Conservation (phyloP, 2,888 invertebrate species). For the Heliconius hortense region DNA sequence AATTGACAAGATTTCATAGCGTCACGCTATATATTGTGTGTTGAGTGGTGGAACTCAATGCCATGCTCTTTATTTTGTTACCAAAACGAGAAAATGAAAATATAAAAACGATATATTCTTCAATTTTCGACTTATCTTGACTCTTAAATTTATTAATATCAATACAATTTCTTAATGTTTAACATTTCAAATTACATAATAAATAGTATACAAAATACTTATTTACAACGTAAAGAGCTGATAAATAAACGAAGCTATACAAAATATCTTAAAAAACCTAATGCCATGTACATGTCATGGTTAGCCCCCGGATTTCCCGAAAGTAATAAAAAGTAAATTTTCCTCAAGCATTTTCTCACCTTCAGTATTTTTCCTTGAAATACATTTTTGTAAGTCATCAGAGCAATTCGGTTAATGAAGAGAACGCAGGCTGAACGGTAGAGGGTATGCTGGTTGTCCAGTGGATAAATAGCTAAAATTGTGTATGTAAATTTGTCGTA, state of each 20-base stretch:
- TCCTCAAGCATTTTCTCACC: background rate
- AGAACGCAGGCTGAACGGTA: background rate
- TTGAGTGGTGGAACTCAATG: too few relatives aligned
- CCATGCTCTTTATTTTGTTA: too few relatives aligned
- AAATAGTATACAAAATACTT: too few relatives aligned
- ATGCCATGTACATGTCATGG: background rate
- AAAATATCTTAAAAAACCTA: background rate
- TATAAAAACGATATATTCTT: too few relatives aligned
- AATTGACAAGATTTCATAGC: too few relatives aligned
- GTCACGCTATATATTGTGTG: too few relatives aligned
- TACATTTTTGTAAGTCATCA: slow-evolving; percentile 14
- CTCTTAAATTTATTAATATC: too few relatives aligned
- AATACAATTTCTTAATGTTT: too few relatives aligned
- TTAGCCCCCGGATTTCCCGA: background rate
- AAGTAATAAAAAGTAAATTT: background rate
- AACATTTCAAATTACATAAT: too few relatives aligned
- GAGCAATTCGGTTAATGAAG: slow-evolving; percentile 2
- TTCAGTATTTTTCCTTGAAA: slow-evolving; percentile 1
- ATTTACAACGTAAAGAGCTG: background rate
- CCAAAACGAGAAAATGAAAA: too few relatives aligned
- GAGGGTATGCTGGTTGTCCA: background rate
- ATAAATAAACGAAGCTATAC: background rate
- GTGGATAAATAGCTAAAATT: background rate
- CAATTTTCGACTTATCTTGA: too few relatives aligned
- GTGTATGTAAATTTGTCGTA: background rate